These are phyloP conservation scores for Drosophila busckii DNA, from an alignment of 1,140 invertebrate species.

Conservation along the genomic window DNA sequence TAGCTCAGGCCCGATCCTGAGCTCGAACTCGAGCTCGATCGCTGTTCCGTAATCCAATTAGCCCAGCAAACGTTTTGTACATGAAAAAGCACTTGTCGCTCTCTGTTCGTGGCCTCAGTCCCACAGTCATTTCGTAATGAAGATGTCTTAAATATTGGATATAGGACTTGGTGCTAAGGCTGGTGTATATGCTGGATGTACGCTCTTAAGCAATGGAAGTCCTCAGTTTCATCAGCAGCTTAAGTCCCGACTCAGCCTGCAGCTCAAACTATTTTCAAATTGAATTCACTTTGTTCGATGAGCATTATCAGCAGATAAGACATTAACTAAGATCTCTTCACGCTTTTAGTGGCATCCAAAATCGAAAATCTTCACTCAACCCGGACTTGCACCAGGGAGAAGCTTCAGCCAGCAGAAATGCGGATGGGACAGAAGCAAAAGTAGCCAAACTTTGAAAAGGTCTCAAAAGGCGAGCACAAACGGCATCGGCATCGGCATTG, in stretches of 20 bases:
- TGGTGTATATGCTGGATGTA: slow-evolving; percentile 24
- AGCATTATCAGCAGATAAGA: slow-evolving; percentile 78
- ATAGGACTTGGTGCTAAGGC: slow-evolving; percentile 28
- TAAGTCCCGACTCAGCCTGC: too few relatives aligned
- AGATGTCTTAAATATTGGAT: slow-evolving; percentile 61
- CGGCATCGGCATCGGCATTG: too few relatives aligned
- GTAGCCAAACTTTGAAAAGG: slow-evolving; percentile 37
- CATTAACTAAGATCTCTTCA: slow-evolving; percentile 78
- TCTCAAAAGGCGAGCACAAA: slow-evolving; percentile 68
- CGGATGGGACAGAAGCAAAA: slow-evolving; percentile 42
- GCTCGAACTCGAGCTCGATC: not conserved
- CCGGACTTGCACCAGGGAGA: not conserved
- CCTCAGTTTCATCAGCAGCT: slow-evolving; percentile 31
- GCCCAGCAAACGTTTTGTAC: slow-evolving; percentile 67
- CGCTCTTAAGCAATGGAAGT: too few relatives aligned
- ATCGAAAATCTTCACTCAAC: not conserved
- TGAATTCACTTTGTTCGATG: slow-evolving; percentile 79
- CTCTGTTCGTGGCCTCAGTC: not conserved
- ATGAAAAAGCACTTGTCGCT: slow-evolving; percentile 73
- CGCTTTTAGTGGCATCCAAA: slow-evolving; percentile 73
- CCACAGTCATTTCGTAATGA: slow-evolving; percentile 54
- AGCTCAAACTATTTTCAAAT: slow-evolving; percentile 71
- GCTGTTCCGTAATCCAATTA: slow-evolving; percentile 62
- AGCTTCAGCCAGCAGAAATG: not conserved
- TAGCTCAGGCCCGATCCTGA: not conserved